These are phyloP conservation scores for Crotophaga sulcirostris DNA, from an alignment of 2,113 vertebrate species.

Conservation along the genomic window DNA sequence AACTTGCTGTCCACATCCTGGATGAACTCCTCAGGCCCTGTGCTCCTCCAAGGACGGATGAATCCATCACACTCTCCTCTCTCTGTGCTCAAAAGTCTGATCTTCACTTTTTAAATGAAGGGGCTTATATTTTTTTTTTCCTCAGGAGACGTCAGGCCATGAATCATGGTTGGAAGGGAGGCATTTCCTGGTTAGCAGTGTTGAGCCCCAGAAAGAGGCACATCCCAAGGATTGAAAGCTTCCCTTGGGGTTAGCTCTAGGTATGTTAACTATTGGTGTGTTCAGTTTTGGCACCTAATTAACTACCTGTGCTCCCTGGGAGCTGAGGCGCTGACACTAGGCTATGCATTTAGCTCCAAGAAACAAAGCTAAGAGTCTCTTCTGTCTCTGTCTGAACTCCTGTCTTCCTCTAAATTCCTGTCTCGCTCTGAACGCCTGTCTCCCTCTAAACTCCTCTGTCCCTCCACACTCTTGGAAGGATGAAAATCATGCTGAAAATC, in stretches of 20 bases:
- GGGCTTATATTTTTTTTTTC: background rate
- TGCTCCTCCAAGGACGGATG: rapidly evolving
- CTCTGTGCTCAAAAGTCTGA: background rate
- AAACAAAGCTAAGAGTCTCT: background rate
- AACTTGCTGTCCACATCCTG: background rate
- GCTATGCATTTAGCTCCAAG: background rate
- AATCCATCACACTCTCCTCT: background rate
- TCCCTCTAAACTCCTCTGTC: background rate
- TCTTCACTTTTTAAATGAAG: background rate
- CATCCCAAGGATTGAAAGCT: background rate
- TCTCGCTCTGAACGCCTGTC: background rate
- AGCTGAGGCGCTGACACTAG: background rate
- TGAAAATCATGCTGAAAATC: background rate
- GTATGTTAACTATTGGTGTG: background rate
- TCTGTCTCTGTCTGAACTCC: background rate
- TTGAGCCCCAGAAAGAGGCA: constrained; percentile 2
- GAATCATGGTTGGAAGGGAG: constrained; percentile 29
- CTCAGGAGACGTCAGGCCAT: constrained; percentile 10
- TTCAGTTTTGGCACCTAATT: background rate
- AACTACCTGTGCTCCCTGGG: background rate
- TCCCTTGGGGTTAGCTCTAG: background rate
- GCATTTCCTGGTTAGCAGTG: constrained; percentile 16
- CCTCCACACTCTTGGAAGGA: background rate
- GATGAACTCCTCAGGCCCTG: background rate
- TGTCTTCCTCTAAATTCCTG: background rate